phyloP scores from a whole-genome alignment of 2,113 vertebrate species.

The Corythornis cristatus region DNA sequence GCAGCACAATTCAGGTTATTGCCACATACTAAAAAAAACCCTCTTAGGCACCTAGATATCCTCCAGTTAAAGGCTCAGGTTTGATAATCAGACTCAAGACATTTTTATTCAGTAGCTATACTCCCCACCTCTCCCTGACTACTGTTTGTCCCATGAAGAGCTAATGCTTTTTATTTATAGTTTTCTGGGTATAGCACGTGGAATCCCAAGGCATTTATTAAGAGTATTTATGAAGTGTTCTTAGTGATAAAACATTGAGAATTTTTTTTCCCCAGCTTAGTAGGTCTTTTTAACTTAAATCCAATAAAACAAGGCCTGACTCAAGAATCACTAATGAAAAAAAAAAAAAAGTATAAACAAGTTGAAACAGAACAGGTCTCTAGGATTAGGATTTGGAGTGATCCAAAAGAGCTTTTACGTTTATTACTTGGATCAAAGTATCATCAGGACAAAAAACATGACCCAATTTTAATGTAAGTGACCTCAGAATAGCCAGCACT shows the following conservation, averaged over 20 bases:
- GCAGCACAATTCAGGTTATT: background rate
- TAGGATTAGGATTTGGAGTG: slow-evolving; percentile 76
- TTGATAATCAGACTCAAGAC: background rate
- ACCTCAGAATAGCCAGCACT: slow-evolving; percentile 84
- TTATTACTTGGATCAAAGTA: slow-evolving; percentile 80
- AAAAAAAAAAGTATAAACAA: slow-evolving; percentile 54
- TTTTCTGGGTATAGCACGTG: slow-evolving; percentile 55
- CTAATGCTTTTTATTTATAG: slow-evolving; percentile 71
- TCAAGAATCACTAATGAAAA: slow-evolving; percentile 54
- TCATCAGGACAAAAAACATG: slow-evolving; percentile 69
- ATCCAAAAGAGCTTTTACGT: slow-evolving; percentile 75
- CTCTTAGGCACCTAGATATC: fast-evolving
- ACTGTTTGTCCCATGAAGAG: slow-evolving; percentile 58
- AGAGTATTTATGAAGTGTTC: slow-evolving; percentile 75
- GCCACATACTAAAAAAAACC: background rate
- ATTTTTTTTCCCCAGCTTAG: background rate
- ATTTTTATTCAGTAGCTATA: background rate
- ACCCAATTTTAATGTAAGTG: slow-evolving; percentile 79
- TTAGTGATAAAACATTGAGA: slow-evolving; percentile 47
- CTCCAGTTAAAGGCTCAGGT: background rate
- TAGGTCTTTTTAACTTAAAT: slow-evolving; percentile 64
- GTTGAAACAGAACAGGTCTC: slow-evolving; percentile 74
- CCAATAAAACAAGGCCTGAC: slow-evolving; percentile 35
- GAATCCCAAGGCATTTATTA: slow-evolving; percentile 72
- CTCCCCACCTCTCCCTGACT: background rate